Base-by-base conservation (phyloP, 2,888 invertebrate species). In the Philonicus albiceps region DNA sequence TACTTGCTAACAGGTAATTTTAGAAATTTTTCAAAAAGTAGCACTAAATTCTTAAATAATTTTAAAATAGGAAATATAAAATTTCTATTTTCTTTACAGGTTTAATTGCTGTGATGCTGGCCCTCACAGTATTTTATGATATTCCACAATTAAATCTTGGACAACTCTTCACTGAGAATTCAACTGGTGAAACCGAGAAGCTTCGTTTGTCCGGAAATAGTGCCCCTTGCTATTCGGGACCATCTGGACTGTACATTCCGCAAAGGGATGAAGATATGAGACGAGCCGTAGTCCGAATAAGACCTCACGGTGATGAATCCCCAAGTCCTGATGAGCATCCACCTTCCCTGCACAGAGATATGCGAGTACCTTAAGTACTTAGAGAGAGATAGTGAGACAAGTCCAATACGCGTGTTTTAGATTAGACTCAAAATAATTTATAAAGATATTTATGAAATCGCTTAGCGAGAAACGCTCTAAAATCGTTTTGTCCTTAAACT, bases 61-160 rank as follows among this genome's bases (percentile, higher is more conserved):
- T 40, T 40, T 40, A 7, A 40, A 31, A 3, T 31, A 3, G 8
- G 27, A 13, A 86, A 27, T 80, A 43, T 74, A n/a, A 37, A 5
- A 49, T n/a, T 43, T 73, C 64, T 84, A 75, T 88, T 87, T 91
- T 86, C 40, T 85, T n/a, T 90, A 90, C 95, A 90, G 97, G 97
- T 43, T 94, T 97, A 88, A 95, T 96, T 22, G 95, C 96, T 92
- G 95, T 97, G 94, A 96, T 97, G 96, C 93, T 97, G 89, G 94
- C 96, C 16, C 93, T 97, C 90, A 96, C 96, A 1, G 95, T 97
- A 34, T 96, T 97, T 93, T 97, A 97, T 93, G 97, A 97, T 91
- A 96, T 98, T 89, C 97, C 97, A 4, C 96, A 97, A 93, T 93
- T 97, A 89, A 97, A 97, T 92, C 93, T 97, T 87, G 96, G 96